Evolutionary conservation across 2,888 invertebrate species (phyloP), one percentile per base, ranked within the genome.

Genomic region (Hedya salicella): DNA sequence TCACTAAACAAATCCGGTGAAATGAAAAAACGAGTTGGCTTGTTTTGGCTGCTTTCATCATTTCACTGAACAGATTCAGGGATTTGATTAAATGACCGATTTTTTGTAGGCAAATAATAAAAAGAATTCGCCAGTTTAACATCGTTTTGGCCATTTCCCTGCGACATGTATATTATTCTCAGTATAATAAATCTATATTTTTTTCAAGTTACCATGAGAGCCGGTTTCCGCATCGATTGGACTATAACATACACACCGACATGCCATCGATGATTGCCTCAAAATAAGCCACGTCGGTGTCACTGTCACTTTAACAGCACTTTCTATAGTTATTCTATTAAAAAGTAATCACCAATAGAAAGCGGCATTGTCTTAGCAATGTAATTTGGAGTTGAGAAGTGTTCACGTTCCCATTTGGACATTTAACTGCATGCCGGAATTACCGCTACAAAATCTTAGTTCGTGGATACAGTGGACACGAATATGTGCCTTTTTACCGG

Each of bases 251-350:
- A 36, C 21, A n/a, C 48, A 5, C 59, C 11, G n/a, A 5, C 39
- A 36, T 36, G 21, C 19, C 36, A 36, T 11, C 44, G 14, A 48
- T 32, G 44, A 57, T 30, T 21, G 21, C 32, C n/a, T 46, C 44
- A n/a, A 71, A 79, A 77, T 81, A 78, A 81, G 82, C 83, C 85
- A 85, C 81, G 82, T 30, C 52, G 54, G 69, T 57, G 44, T 46
- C 44, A 44, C 49, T 50, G 49, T 49, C 40, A 39, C 56, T 17
- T 49, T 49, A 32, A 49, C 16, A 46, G 42, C 53, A 50, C 63
- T 64, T 64, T 64, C 57, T 59, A 59, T 52, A 48, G 56, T 39
- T 46, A 54, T 65, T 53, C 52, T 60, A 65, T 65, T 65, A 65
- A 57, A 60, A 60, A 65, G 46, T 65, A 59, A 60, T 65, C 65